Conservation (phyloP, 2,888 invertebrate species). For the Andrena trimmerana region DNA sequence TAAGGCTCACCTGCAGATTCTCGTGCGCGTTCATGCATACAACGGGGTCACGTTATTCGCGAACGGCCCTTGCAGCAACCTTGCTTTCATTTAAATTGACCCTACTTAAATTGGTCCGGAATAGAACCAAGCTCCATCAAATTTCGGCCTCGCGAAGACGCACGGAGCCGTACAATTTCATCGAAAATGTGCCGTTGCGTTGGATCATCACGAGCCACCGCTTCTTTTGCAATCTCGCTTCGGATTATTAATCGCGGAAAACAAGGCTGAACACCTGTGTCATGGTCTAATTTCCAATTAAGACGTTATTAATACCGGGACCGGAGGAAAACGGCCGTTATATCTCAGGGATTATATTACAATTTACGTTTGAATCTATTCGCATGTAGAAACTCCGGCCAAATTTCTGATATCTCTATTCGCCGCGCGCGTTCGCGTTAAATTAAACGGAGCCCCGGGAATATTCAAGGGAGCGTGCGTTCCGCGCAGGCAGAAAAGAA, state of each 20-base stretch:
- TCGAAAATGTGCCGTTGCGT: not conserved
- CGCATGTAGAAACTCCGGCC: conserved; percentile 31
- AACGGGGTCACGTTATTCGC: conserved; percentile 49
- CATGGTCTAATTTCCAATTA: conserved; percentile 71
- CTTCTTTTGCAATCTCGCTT: not conserved
- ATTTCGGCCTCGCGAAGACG: not conserved
- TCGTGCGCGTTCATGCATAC: conserved; percentile 42
- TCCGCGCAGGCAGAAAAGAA: conserved; percentile 29
- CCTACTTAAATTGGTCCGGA: not conserved
- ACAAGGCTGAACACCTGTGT: conserved; percentile 58
- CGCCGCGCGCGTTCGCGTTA: conserved; percentile 31
- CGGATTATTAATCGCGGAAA: conserved; percentile 42
- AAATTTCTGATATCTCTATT: conserved; percentile 53
- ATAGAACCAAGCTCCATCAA: not conserved
- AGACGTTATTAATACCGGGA: conserved; percentile 67
- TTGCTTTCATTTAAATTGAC: conserved; percentile 11
- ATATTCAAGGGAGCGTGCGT: conserved; percentile 40
- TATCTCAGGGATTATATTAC: conserved; percentile 66
- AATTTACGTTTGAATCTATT: conserved; percentile 63
- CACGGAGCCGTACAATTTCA: not conserved
- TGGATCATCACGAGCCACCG: not conserved
- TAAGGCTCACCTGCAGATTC: conserved; percentile 49
- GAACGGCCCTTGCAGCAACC: not conserved
- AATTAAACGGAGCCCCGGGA: conserved; percentile 37
- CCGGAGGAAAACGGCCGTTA: conserved; percentile 36